Evolutionary conservation across 2,797 vertebrate genomes (phyloP).

Genomic region (Sebastes taczanowskii): DNA sequence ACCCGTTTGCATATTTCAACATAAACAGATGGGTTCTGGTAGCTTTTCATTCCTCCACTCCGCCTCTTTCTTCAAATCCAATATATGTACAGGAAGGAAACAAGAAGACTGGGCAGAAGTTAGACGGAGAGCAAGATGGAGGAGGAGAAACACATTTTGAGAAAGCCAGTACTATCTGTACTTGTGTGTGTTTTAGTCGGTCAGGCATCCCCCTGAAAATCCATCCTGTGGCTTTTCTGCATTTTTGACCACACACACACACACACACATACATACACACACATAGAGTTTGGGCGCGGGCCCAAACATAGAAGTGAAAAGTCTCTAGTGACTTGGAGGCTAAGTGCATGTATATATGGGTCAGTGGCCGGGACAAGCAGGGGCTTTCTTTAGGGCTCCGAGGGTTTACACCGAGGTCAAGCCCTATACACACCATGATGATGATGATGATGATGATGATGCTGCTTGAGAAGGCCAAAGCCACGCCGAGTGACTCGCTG

Average conservation of each 20-base stretch:
- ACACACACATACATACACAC: background rate
- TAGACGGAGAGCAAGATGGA: background rate
- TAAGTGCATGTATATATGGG: conserved; percentile 69
- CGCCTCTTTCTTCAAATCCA: conserved; percentile 33
- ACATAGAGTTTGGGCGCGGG: conserved; percentile 30
- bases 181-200: conserved; percentile 31
- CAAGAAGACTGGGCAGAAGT: background rate
- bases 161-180: background rate
- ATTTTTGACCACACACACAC: conserved; percentile 36
- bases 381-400: conserved; percentile 66
- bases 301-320: conserved; percentile 72
- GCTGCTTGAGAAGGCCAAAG: conserved; percentile 48
- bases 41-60: conserved; percentile 44
- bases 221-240: conserved; percentile 56
- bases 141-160: background rate
- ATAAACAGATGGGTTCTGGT: conserved; percentile 58
- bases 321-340: conserved; percentile 72
- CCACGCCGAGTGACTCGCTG: conserved; percentile 49
- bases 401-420: conserved; percentile 77
- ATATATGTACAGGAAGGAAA: conserved; percentile 29
- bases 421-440: conserved; percentile 45
- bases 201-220: conserved; percentile 49
- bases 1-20: conserved; percentile 65
- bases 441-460: conserved; percentile 40
- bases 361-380: conserved; percentile 59